Evolutionary conservation across 2,797 vertebrate species (phyloP).

Genomic region (Bucorvus abyssinicus): DNA sequence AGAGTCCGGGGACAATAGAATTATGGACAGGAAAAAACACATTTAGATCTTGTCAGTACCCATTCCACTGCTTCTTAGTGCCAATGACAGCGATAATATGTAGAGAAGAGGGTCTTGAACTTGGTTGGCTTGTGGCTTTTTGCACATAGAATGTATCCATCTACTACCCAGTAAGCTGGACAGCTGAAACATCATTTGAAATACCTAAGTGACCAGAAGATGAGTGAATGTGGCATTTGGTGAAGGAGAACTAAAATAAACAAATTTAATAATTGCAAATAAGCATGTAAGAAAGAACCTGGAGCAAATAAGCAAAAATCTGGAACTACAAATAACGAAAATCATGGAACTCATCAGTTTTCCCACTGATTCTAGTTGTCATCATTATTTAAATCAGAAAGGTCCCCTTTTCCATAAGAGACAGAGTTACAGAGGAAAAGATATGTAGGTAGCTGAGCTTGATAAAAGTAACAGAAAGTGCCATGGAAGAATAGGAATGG

Average conservation of each 20-base stretch:
- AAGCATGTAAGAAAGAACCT: neutral
- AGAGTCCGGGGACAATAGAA: slow-evolving; percentile 3
- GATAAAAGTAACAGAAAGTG: neutral
- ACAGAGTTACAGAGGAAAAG: neutral
- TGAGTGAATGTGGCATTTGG: neutral
- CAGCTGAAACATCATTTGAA: neutral
- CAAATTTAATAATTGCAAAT: neutral
- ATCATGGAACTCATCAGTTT: neutral
- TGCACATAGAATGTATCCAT: neutral
- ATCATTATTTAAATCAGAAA: neutral
- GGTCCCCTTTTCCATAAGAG: neutral
- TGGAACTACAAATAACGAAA: neutral
- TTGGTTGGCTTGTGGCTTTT: neutral
- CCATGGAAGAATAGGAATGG: neutral
- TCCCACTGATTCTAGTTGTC: neutral
- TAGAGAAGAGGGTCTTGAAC: neutral
- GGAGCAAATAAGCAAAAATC: neutral
- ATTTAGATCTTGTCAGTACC: slow-evolving; percentile 57
- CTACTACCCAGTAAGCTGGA: neutral
- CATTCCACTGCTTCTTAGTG: slow-evolving; percentile 2
- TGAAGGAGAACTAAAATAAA: neutral
- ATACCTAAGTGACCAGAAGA: neutral
- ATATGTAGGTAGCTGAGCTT: neutral
- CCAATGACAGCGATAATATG: neutral
- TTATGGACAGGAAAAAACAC: slow-evolving; percentile 18